phyloP scores from a whole-genome alignment of 2,888 invertebrate species.

The Heliconius charithonia region DNA sequence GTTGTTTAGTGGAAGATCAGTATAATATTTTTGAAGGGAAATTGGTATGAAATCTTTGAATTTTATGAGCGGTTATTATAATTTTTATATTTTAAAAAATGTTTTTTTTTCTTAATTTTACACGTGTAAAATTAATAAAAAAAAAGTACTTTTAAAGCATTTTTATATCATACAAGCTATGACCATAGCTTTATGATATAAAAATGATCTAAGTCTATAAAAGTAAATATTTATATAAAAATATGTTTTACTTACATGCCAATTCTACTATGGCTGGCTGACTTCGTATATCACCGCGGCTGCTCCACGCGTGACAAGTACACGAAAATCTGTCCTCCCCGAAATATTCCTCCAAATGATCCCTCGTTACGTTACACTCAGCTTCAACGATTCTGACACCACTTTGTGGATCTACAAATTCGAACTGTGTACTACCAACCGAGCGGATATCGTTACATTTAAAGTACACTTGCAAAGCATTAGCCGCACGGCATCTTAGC shows the following conservation, averaged over 20 bases:
- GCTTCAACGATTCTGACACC: conserved; percentile 94
- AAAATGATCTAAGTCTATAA: background rate
- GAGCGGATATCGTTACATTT: conserved; percentile 93
- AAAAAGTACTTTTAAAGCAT: too few species aligned
- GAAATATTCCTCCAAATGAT: conserved; percentile 96
- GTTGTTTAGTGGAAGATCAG: conserved; percentile 3
- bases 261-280: conserved; percentile 94
- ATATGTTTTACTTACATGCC: conserved; percentile 91
- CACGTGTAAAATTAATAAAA: too few species aligned
- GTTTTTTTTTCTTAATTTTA: background rate
- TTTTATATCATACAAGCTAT: too few species aligned
- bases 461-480: conserved; percentile 94
- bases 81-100: background rate
- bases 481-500: conserved; percentile 94
- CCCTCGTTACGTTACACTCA: conserved; percentile 93
- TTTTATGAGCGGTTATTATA: background rate
- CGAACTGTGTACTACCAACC: conserved; percentile 88
- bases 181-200: background rate
- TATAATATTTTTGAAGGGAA: conserved; percentile 4
- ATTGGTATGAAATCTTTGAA: background rate
- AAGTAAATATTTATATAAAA: background rate
- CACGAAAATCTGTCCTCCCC: conserved; percentile 95
- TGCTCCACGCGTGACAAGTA: conserved; percentile 96
- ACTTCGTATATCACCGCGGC: conserved; percentile 93
- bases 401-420: conserved; percentile 95